phyloP scores from a whole-genome alignment of 1,140 invertebrate genomes.

The Triops cancriformis region DNA sequence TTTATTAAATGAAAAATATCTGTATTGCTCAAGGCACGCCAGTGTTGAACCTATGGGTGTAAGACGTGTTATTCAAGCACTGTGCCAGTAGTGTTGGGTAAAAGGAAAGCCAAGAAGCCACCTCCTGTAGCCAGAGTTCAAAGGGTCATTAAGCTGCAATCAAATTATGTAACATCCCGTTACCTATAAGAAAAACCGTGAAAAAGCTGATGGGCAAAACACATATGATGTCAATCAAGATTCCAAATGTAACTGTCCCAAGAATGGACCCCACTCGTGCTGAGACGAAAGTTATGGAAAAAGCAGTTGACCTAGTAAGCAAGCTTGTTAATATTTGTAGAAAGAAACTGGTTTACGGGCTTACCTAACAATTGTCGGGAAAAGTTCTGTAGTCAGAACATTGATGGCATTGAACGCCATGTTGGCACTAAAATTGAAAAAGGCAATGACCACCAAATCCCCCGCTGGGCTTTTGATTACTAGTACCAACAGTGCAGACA shows the following conservation, averaged over 20 bases:
- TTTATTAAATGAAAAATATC: too few relatives aligned
- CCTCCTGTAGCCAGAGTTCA: neutral
- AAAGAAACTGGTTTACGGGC: neutral
- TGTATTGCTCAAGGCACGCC: too few relatives aligned
- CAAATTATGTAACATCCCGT: neutral
- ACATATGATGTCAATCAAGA: neutral
- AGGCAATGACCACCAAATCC: neutral
- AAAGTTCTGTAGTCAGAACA: neutral
- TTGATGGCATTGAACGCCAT: neutral
- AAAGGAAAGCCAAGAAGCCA: neutral
- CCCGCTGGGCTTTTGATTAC: neutral
- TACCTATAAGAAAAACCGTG: neutral
- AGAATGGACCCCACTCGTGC: neutral
- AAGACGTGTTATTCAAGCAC: neutral
- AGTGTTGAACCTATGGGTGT: too few relatives aligned
- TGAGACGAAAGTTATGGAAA: neutral
- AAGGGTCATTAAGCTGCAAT: neutral
- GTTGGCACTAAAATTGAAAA: neutral
- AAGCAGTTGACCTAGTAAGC: neutral
- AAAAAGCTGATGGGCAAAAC: neutral
- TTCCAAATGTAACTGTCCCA: neutral
- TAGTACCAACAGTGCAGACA: neutral
- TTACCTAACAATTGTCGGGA: neutral
- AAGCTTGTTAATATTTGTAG: neutral
- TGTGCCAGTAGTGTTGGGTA: neutral